These are phyloP conservation scores for Orthonyx spaldingii DNA, from an alignment of 2,113 vertebrate species.

Conservation along the genomic window DNA sequence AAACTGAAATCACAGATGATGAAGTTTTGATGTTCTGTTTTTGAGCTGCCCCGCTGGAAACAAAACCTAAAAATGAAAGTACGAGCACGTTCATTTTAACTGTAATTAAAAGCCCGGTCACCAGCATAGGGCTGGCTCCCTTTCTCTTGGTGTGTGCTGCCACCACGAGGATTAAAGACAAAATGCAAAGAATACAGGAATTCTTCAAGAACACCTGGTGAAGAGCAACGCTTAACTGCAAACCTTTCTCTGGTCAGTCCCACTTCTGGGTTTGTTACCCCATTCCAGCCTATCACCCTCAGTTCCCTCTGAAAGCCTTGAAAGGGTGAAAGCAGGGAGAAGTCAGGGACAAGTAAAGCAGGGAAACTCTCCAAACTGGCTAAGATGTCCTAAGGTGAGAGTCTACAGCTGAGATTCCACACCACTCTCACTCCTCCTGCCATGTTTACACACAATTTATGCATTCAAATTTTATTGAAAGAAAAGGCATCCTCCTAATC, in stretches of 20 bases:
- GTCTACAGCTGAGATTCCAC: background rate
- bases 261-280: background rate
- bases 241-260: background rate
- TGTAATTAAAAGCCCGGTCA: background rate
- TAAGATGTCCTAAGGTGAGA: background rate
- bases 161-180: conserved; percentile 40
- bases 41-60: background rate
- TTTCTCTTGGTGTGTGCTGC: conserved; percentile 44
- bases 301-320: background rate
- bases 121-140: background rate
- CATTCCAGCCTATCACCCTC: background rate
- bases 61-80: background rate
- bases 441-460: background rate
- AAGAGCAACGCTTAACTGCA: background rate
- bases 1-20: background rate
- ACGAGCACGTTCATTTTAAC: background rate
- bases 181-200: background rate
- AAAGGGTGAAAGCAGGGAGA: background rate
- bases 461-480: background rate
- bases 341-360: background rate
- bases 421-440: background rate
- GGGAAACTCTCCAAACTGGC: background rate
- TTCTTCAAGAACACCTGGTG: background rate
- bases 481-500: background rate
- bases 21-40: background rate